Conservation (phyloP, 2,888 invertebrate species). For the Brachypterus glaber region DNA sequence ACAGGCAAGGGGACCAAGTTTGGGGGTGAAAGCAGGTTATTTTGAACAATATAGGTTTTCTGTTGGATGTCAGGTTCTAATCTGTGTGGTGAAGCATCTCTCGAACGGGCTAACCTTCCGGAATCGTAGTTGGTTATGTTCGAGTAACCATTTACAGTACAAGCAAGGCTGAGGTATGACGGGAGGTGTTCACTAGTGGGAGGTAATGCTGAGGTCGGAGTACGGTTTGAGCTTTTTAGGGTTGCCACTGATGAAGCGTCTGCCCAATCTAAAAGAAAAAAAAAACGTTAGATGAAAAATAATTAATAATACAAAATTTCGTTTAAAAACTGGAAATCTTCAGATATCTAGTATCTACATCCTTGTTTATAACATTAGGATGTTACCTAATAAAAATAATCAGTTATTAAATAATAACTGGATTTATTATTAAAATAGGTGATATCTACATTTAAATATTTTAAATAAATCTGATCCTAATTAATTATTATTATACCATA, state of each 20-base stretch:
- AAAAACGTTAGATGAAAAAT: no score
- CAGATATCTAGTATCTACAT: no score
- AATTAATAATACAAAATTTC: no score
- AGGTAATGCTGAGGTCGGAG: conserved; percentile 22
- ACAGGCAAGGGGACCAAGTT: conserved; percentile 36
- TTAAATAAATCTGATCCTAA: no score
- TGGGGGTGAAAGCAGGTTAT: conserved; percentile 39
- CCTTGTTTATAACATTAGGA: no score
- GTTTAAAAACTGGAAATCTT: no score
- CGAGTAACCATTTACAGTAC: conserved; percentile 85
- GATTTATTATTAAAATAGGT: no score
- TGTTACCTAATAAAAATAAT: no score
- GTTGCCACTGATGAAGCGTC: conserved; percentile 44
- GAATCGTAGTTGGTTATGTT: conserved; percentile 81
- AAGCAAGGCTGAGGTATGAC: conserved; percentile 79
- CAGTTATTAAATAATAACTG: no score
- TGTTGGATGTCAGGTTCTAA: conserved; percentile 34
- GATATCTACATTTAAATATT: no score
- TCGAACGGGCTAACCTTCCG: conserved; percentile 49
- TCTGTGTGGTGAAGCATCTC: conserved; percentile 62
- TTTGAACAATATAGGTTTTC: conserved; percentile 29
- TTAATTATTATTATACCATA: no score
- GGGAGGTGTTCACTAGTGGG: conserved; percentile 50
- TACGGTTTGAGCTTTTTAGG: conserved; percentile 42
- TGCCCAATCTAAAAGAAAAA: conserved; percentile 41